Evolutionary conservation across 2,113 vertebrate species (phyloP).

Genomic region (Microtus montanus): DNA sequence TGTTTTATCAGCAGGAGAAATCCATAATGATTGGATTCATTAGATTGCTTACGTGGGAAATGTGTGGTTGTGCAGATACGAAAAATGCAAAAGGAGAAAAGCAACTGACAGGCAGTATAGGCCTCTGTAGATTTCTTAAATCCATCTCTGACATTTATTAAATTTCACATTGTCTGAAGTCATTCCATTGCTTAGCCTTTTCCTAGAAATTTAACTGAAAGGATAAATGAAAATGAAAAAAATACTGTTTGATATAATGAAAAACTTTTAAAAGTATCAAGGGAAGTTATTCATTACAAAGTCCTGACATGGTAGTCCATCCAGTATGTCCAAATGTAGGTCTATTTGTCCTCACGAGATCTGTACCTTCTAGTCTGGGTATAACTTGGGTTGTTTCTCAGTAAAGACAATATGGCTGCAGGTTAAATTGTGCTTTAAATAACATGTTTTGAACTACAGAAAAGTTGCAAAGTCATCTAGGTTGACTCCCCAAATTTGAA

Average conservation of each 20-base stretch:
- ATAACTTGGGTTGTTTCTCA: not conserved
- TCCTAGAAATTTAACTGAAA: not conserved
- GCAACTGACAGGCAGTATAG: not conserved
- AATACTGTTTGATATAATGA: not conserved
- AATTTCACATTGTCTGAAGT: not conserved
- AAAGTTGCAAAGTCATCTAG: not conserved
- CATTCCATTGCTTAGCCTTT: not conserved
- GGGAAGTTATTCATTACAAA: not conserved
- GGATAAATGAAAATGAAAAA: slow-evolving; percentile 15
- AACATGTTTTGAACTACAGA: not conserved
- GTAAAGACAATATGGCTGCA: not conserved
- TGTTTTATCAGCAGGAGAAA: not conserved
- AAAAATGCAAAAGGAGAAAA: not conserved
- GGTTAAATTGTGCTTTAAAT: not conserved
- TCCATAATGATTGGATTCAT: not conserved
- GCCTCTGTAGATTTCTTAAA: not conserved
- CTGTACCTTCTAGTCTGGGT: not conserved
- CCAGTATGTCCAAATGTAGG: not conserved
- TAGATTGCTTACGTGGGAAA: not conserved
- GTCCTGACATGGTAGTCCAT: not conserved
- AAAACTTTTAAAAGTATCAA: not conserved
- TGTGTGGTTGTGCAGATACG: not conserved
- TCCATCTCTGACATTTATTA: not conserved
- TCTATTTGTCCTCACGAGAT: not conserved
- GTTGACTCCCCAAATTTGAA: not conserved